Conservation (phyloP, 2,888 invertebrate species). For the Lasioglossum pauxillum region DNA sequence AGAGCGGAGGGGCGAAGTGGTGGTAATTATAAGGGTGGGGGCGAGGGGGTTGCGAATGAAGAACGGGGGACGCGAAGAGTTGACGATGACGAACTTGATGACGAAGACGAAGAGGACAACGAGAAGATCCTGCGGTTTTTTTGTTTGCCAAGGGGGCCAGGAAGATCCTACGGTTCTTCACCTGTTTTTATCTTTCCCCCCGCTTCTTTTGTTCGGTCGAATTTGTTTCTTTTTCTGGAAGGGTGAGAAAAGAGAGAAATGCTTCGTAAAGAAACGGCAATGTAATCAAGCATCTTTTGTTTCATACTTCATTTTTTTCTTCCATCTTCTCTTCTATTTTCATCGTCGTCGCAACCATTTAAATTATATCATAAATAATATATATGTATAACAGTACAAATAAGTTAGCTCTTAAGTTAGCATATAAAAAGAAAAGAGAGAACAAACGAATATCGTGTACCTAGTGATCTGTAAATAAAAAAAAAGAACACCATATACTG, state of each 20-base stretch:
- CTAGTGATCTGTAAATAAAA: constrained; percentile 13
- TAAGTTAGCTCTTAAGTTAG: constrained; percentile 50
- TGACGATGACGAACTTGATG: constrained; percentile 3
- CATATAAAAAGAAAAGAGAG: constrained; percentile 31
- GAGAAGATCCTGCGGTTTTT: constrained; percentile 26
- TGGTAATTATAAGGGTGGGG: not conserved
- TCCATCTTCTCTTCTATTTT: not conserved
- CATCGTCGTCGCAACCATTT: constrained; percentile 36
- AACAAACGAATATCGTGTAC: constrained; percentile 17
- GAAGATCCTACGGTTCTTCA: constrained; percentile 3
- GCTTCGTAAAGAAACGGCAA: constrained; percentile 41
- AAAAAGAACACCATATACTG: not conserved
- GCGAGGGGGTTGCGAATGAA: constrained; percentile 45
- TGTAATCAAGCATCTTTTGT: constrained; percentile 2
- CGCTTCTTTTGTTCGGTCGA: not conserved
- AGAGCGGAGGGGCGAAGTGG: constrained; percentile 55
- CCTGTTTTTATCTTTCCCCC: not conserved
- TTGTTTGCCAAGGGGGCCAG: not conserved
- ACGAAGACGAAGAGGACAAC: constrained; percentile 36
- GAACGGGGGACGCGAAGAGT: constrained; percentile 49
- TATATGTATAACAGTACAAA: constrained; percentile 33
- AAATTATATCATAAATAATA: constrained; percentile 61
- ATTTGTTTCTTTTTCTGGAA: constrained; percentile 1
- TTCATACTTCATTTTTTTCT: not conserved
- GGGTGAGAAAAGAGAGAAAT: constrained; percentile 65